A percentile compares a stretch with the other conserved stretches of the same genome.
These are phyloP conservation scores for Mycalesis mineus DNA, from an alignment of 2,888 invertebrate species.

Conservation along the genomic window DNA sequence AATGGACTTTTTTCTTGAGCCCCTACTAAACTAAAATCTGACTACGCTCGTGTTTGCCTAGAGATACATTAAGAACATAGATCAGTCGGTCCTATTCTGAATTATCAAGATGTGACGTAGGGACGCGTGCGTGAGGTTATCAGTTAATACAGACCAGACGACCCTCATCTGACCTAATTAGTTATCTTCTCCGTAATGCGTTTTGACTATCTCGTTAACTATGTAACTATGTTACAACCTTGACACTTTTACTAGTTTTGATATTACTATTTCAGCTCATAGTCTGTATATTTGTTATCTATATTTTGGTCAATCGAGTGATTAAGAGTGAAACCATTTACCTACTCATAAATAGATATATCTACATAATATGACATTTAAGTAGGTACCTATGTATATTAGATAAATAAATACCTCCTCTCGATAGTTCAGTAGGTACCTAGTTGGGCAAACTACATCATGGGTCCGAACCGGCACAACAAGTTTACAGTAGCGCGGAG, in stretches of 20 bases:
- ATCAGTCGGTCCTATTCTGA: constrained; percentile 21
- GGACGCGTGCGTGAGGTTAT: constrained; percentile 59
- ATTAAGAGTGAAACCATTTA: too few relatives aligned
- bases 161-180: constrained; percentile 69
- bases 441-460: too few relatives aligned
- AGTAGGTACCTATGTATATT: too few relatives aligned
- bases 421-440: too few relatives aligned
- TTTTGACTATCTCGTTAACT: constrained; percentile 28
- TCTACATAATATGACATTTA: too few relatives aligned
- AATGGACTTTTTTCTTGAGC: too few relatives aligned
- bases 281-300: too few relatives aligned
- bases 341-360: too few relatives aligned
- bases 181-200: constrained; percentile 47
- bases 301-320: background rate
- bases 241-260: constrained; percentile 33
- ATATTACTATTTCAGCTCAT: background rate
- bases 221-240: constrained; percentile 38
- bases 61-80: constrained; percentile 17
- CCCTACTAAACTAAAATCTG: too few relatives aligned
- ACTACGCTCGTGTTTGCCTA: background rate
- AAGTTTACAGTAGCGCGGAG: too few relatives aligned
- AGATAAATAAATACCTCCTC: too few relatives aligned
- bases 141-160: constrained; percentile 59
- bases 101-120: constrained; percentile 45
- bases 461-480: too few relatives aligned